Evolutionary conservation across 2,113 vertebrate genomes (phyloP).

Genomic region (Turdus rufiventris): DNA sequence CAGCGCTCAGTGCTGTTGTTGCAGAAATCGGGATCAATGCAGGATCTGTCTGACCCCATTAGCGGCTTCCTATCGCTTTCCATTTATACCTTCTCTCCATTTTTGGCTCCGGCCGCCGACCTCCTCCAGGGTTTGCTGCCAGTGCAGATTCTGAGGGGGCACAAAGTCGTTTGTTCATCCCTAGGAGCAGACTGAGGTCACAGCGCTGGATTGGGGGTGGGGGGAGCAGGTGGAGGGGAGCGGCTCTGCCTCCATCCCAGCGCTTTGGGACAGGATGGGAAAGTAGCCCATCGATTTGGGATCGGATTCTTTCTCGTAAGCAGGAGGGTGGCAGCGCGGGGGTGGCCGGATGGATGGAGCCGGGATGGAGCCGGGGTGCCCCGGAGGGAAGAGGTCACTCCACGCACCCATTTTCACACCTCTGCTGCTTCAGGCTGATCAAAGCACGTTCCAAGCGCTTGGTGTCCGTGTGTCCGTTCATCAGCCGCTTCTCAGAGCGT

Average conservation of each 20-base stretch:
- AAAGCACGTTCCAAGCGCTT: neutral
- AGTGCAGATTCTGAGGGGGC: neutral
- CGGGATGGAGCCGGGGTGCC: neutral
- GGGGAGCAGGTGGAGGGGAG: neutral
- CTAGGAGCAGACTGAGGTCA: neutral
- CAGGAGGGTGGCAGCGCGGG: neutral
- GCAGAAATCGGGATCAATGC: neutral
- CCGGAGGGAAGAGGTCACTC: neutral
- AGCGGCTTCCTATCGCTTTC: conserved; percentile 1
- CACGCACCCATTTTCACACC: accelerated
- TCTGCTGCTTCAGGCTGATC: neutral
- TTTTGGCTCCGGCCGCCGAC: neutral
- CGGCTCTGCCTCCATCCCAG: neutral
- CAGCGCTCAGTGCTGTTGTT: neutral
- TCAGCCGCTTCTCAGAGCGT: accelerated
- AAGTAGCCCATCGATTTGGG: conserved; percentile 1
- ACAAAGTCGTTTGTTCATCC: neutral
- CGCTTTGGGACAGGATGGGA: neutral
- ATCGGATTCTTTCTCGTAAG: neutral
- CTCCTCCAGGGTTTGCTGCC: conserved; percentile 3
- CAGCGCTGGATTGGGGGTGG: accelerated
- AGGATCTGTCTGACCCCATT: neutral
- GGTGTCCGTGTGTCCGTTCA: accelerated
- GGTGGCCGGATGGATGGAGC: neutral
- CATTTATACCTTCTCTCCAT: neutral